Evolutionary conservation across 2,888 invertebrate genomes (phyloP), one percentile per base, ranked within the genome.

Genomic region (Cheilosia urbana): DNA sequence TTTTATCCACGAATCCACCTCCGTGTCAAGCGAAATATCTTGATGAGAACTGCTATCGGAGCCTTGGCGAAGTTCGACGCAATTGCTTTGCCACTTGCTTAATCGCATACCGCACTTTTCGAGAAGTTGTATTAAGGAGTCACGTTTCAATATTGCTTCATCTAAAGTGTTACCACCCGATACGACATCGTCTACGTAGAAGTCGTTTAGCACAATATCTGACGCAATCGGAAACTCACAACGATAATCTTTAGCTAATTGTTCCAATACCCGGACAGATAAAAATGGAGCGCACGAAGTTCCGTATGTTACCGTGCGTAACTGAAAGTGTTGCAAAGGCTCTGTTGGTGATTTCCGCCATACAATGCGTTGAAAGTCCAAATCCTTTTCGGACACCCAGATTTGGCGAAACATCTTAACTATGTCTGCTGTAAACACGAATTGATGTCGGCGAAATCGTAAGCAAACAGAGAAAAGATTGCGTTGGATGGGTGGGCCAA

Each of bases 381-480:
- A 24, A 24, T 24, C 24, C n/a, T n/a, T n/a, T n/a, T n/a, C n/a
- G n/a, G n/a, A n/a, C n/a, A n/a, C n/a, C n/a, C n/a, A n/a, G n/a
- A n/a, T n/a, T n/a, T n/a, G n/a, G n/a, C n/a, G n/a, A n/a, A n/a
- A n/a, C n/a, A n/a, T n/a, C n/a, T n/a, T n/a, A n/a, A n/a, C n/a
- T n/a, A n/a, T n/a, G n/a, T n/a, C n/a, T n/a, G n/a, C n/a, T n/a
- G n/a, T n/a, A n/a, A n/a, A n/a, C n/a, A n/a, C n/a, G n/a, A n/a
- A n/a, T n/a, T n/a, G n/a, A n/a, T 58, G 58, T 4, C 58, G 58
- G 19, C 58, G 40, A 58, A 58, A 58, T 58, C 58, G 37, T 5
- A 55, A 15, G 21, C 49, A 34, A 11, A 66, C 37, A n/a, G 68
- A 40, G 19, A 68, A 55, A 4, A 68, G 37, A 24, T 68, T 40